Conservation (phyloP, 1,140 invertebrate genomes). For the Marisa cornuarietis region DNA sequence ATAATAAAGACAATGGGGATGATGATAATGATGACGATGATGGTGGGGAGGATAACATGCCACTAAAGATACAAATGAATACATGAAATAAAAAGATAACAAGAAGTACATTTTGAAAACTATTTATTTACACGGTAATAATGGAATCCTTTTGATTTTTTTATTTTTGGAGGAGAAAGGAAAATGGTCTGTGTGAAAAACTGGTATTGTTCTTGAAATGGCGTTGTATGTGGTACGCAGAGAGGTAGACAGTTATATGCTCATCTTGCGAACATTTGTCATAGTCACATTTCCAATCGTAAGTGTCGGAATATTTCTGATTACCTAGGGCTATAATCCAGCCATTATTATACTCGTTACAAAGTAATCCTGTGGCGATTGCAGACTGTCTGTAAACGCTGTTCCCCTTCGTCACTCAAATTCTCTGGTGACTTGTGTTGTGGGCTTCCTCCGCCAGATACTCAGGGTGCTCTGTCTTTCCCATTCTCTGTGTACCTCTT, state of each 20-base stretch:
- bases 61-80: background rate
- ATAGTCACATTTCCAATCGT: background rate
- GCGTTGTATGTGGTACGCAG: background rate
- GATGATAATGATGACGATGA: background rate
- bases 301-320: background rate
- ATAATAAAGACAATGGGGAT: background rate
- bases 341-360: background rate
- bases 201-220: background rate
- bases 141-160: no score
- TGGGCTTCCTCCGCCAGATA: background rate
- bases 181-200: background rate
- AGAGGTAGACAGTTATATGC: background rate
- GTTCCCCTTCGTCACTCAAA: background rate
- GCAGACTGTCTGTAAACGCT: background rate
- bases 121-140: no score
- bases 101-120: background rate
- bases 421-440: background rate
- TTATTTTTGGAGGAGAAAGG: background rate
- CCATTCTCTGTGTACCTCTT: background rate
- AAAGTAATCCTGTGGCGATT: background rate
- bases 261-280: background rate
- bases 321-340: background rate
- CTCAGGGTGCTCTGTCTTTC: background rate
- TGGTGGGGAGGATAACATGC: background rate
- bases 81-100: background rate